These are phyloP conservation scores for Oenanthe oenanthe DNA, from an alignment of 2,113 vertebrate genomes.

Conservation along the genomic window DNA sequence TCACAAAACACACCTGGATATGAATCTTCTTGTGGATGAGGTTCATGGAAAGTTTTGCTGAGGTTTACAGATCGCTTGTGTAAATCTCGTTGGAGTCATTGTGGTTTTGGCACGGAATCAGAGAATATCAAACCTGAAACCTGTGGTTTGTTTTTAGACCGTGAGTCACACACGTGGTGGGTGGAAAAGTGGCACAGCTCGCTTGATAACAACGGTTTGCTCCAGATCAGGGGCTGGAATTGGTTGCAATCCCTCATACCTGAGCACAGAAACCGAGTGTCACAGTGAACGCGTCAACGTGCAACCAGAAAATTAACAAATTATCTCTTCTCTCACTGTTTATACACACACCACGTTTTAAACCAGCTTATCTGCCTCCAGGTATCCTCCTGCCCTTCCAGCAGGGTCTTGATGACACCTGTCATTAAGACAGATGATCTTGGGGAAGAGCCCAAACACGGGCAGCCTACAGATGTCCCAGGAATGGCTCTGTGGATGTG, in stretches of 20 bases:
- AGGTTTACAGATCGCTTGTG: conserved; percentile 50
- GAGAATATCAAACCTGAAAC: conserved; percentile 50
- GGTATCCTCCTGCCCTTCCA: not conserved
- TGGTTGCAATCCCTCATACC: not conserved
- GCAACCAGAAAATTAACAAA: not conserved
- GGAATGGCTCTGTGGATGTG: not conserved
- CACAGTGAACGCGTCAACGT: not conserved
- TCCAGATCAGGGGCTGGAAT: conserved; percentile 7
- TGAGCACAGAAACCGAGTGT: not conserved
- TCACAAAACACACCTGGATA: conserved; percentile 63
- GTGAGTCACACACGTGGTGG: conserved; percentile 41
- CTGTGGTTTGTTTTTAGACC: conserved; percentile 51
- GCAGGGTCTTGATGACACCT: conserved; percentile 12
- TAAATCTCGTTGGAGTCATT: conserved; percentile 52
- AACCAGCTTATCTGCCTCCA: not conserved
- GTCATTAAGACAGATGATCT: conserved; percentile 40
- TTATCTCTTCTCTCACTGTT: not conserved
- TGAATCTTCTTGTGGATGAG: conserved; percentile 54
- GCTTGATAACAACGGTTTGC: not conserved
- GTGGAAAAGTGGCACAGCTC: conserved; percentile 46
- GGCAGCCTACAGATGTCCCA: conserved; percentile 22
- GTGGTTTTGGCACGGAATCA: conserved; percentile 45
- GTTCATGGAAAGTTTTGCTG: conserved; percentile 70
- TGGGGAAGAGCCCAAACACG: not conserved
- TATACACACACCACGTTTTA: not conserved